Conservation (phyloP, 2,797 vertebrate genomes). For the Myotis findleyi region DNA sequence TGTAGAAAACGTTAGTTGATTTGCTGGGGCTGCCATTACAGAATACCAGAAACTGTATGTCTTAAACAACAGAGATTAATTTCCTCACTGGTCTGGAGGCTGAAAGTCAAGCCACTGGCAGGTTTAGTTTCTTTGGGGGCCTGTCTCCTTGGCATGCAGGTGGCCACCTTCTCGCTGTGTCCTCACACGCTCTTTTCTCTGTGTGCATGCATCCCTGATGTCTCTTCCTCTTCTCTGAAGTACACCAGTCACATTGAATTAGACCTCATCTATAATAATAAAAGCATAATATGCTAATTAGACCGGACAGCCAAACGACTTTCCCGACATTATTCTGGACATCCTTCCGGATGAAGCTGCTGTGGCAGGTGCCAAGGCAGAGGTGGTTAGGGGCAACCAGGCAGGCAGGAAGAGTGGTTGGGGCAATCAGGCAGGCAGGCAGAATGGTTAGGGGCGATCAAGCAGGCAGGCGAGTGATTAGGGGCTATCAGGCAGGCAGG, state of each 20-base stretch:
- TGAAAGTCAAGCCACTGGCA: neutral
- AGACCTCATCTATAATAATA: neutral
- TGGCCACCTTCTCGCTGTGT: neutral
- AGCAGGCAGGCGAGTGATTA: no score
- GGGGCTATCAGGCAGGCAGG: no score
- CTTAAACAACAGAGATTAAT: neutral
- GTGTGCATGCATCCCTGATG: neutral
- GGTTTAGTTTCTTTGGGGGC: neutral
- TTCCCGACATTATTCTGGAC: no score
- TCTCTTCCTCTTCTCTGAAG: neutral
- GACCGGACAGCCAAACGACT: no score
- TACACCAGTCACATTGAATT: neutral
- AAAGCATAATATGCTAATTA: no score
- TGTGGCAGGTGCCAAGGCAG: no score
- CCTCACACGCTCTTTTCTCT: neutral
- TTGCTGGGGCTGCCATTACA: neutral
- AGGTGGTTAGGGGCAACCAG: no score
- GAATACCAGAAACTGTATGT: neutral
- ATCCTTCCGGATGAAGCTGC: no score
- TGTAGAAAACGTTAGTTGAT: neutral
- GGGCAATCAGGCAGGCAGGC: no score
- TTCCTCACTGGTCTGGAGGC: neutral
- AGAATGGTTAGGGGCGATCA: no score
- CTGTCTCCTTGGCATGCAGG: neutral
- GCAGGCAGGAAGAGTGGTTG: no score